Evolutionary conservation across 2,797 vertebrate genomes (phyloP).

Genomic region (Pygocentrus nattereri): DNA sequence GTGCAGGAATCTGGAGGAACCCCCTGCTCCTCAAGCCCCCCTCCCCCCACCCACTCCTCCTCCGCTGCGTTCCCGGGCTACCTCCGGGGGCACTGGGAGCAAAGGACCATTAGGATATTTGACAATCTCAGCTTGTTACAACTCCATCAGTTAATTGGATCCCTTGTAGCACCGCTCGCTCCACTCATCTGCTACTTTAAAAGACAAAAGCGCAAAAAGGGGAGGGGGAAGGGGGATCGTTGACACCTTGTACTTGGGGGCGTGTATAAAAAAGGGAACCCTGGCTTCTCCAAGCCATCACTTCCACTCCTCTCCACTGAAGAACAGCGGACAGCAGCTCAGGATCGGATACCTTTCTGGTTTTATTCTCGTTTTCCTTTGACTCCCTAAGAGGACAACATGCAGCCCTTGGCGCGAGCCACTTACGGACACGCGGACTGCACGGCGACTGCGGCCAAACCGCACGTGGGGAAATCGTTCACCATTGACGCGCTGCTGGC

Average conservation of each 20-base stretch:
- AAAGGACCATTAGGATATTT: constrained; percentile 82
- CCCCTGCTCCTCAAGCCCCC: constrained; percentile 61
- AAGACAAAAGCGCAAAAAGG: constrained; percentile 76
- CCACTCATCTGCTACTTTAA: constrained; percentile 85
- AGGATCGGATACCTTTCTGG: constrained; percentile 13
- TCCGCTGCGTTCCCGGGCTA: constrained; percentile 65
- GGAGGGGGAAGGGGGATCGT: constrained; percentile 67
- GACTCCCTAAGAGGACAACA: constrained; percentile 53
- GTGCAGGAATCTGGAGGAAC: constrained; percentile 83
- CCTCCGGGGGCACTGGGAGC: constrained; percentile 77
- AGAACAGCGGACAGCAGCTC: constrained; percentile 26
- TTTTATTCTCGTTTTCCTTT: constrained; percentile 5
- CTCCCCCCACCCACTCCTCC: constrained; percentile 36
- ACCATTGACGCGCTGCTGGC: constrained; percentile 87
- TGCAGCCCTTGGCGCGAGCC: constrained; percentile 74
- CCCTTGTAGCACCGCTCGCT: constrained; percentile 81
- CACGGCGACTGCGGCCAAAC: constrained; percentile 63
- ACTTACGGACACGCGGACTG: constrained; percentile 65
- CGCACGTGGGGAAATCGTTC: constrained; percentile 79
- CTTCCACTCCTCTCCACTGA: constrained; percentile 54
- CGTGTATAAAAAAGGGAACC: constrained; percentile 74
- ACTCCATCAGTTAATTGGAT: constrained; percentile 87
- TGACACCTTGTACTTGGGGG: constrained; percentile 76
- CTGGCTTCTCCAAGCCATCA: constrained; percentile 43
- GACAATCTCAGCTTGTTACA: constrained; percentile 84